Base-by-base conservation (phyloP, 2,113 vertebrate species). In the Mobula hypostoma region DNA sequence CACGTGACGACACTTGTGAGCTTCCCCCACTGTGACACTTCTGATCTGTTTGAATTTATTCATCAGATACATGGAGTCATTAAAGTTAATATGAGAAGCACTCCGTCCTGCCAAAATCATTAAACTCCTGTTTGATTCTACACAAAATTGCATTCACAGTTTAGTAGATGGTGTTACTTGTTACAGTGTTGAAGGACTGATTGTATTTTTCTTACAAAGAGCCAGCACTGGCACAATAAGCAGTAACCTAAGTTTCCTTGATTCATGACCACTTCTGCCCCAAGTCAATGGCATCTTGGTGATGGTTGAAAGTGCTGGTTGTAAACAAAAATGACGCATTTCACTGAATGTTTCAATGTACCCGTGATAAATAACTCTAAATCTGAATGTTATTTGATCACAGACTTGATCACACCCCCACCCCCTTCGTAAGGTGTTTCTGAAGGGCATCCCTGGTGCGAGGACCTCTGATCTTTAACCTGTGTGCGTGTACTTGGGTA, bases 401-500 rank as follows among this genome's bases (percentile, higher is more conserved):
- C 98, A 91, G 99, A 96, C 83, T 99, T 99, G 96, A 48, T 48
- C 99, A 48, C 48, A 48, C 48, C 48, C 48, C 99, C 96, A 99
- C 97, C 78, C 97, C 97, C 97, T 98, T 98, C 95, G 97, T 96
- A 2, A 98, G 97, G 82, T 98, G 96, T 91, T 98, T 97, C 94
- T 97, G 97, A 40, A 98, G 97, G 2, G 97, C 97, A 21, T 97
- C 97, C 61, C 97, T 95, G 7, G 97, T 97, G 94, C 97, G 93
- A 3, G 99, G 99, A 8, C 99, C 99, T 0, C 98, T 97, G 94
- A 99, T 99, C 97, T 99, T 99, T 96, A 99, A 97, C 94, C 99
- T 98, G 99, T 0, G 98, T 99, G 96, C 94, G 99, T 99, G 96
- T 99, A 99, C 96, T 99, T 99, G 94, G 99, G 98, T n/a, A 99